Evolutionary conservation across 2,888 invertebrate species (phyloP), one percentile per base, ranked within the genome.

Genomic region (Drosophila ustulata): DNA sequence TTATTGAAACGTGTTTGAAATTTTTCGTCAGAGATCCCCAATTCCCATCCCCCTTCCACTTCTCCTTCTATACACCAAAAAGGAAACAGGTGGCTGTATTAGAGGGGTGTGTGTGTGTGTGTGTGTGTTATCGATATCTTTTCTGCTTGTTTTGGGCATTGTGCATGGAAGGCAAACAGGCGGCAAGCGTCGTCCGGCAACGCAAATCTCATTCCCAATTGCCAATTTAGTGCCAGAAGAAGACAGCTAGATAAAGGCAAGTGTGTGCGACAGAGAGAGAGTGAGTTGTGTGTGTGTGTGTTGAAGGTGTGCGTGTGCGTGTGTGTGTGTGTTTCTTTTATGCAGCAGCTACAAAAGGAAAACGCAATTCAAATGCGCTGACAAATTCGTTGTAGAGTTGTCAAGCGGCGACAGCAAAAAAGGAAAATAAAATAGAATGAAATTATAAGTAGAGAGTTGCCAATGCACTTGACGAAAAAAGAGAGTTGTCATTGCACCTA

Each of bases 1-100:
- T 88, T 89, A 85, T 85, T 89, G 89, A 89, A 85, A 89, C 85
- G 85, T 85, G 85, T 85, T 89, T 85, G 85, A 89, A 85, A 89
- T 84, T 84, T 88, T 86, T 86, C 80, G 72, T 70, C 80, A 68
- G 88, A 74, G 82, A 71, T 67, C 73, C 69, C 66, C 46, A 37
- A 55, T 39, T 4, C 1, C 4, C 18, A 7, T 7, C 9, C 6
- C 34, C 13, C 0, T n/a, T n/a, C 32, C 25, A 5, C 34, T 11
- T 6, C 11, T 6, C 0, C 46, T 13, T 26, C 26, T 5, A 32
- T 9, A 28, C n/a, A 34, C 45, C n/a, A 30, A 49, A 58, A 49
- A 39, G 58, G 49, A 46, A 57, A 47, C 56, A 57, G 56, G 55
- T 50, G n/a, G 32, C 45, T 18, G 34, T 28, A 18, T 6, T 23